Evolutionary conservation across 2,113 vertebrate species (phyloP), one percentile per base, ranked within the genome.

Genomic region (Salvelinus sp.): DNA sequence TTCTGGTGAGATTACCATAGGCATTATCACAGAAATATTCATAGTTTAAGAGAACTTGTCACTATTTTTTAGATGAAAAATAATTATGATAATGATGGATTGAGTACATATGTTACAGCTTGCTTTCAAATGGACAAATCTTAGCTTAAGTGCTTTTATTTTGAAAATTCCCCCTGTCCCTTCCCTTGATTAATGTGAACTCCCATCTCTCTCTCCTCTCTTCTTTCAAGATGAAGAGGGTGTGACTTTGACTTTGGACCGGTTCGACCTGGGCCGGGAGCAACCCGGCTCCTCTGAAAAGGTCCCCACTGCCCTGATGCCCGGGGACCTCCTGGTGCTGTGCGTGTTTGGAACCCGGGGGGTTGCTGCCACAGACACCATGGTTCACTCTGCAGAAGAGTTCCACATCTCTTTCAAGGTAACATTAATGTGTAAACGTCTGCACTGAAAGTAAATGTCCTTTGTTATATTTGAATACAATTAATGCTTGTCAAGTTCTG

Each of bases 261-360:
- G 96, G 2, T 98, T 99, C 74, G 96, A 98, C 87, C 98, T 95
- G 1, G 98, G 97, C 57, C 93, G 95, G 87, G 95, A 95, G 76
- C 90, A 91, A 78, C 69, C 88, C 3, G 93, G 90, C 12, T 76
- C 85, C 33, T 77, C 74, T 0, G 91, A 82, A 12, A 94, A 93
- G 86, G 84, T 91, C 28, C 97, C 98, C 4, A 93, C 94, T 47
- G 91, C 96, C 0, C 83, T 89, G 71, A 91, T 98, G 79, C 98
- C 97, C 5, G 96, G 95, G 76, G 97, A 98, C 64, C 87, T 96
- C 48, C 67, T 95, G 78, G 94, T 98, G 84, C 94, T 95, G 0
- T 96, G 95, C 77, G 86, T 92, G 72, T 79, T 98, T 80, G 89
- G 82, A 62, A 83, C 79, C 2, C 89, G 91, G 81, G 85, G 77